A percentile compares a stretch with the other conserved stretches of the same genome.
Conservation (phyloP, 2,797 vertebrate genomes). For the Anniella stebbinsi region DNA sequence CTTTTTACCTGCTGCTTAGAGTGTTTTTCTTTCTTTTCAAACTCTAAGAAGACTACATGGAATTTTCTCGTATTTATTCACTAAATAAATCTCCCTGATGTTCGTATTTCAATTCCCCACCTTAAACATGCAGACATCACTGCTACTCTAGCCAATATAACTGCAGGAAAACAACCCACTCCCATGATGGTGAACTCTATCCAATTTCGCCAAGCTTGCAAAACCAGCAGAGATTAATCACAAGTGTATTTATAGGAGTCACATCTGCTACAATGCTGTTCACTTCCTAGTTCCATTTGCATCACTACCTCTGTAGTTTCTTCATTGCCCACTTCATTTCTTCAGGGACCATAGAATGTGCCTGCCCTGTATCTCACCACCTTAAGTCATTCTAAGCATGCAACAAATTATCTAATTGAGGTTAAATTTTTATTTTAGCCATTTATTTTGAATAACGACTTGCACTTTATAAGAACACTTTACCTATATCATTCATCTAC, state of each 20-base stretch:
- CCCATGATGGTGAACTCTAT: conserved; percentile 36
- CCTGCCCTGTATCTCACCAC: conserved; percentile 1
- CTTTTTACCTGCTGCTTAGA: neutral
- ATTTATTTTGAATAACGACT: neutral
- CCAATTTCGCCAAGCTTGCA: conserved; percentile 50
- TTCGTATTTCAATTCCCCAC: neutral
- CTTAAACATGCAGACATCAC: neutral
- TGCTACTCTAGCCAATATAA: neutral
- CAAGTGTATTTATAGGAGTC: conserved; percentile 37
- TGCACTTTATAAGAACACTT: neutral
- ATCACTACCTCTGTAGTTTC: conserved; percentile 16
- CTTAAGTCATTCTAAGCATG: conserved; percentile 12
- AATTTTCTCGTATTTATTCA: conserved; percentile 17
- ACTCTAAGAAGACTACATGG: neutral
- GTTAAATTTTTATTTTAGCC: neutral
- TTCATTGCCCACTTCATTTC: conserved; percentile 29
- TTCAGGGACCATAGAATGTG: conserved; percentile 21
- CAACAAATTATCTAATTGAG: neutral
- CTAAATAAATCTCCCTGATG: neutral
- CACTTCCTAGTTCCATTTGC: conserved; percentile 6
- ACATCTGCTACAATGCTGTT: conserved; percentile 21
- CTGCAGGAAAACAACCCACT: conserved; percentile 42
- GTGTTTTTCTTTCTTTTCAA: conserved; percentile 6
- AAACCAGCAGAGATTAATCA: conserved; percentile 47
- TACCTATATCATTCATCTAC: neutral